These are phyloP conservation scores for Lepidostoma basale DNA, from an alignment of 1,140 invertebrate genomes.

Conservation along the genomic window DNA sequence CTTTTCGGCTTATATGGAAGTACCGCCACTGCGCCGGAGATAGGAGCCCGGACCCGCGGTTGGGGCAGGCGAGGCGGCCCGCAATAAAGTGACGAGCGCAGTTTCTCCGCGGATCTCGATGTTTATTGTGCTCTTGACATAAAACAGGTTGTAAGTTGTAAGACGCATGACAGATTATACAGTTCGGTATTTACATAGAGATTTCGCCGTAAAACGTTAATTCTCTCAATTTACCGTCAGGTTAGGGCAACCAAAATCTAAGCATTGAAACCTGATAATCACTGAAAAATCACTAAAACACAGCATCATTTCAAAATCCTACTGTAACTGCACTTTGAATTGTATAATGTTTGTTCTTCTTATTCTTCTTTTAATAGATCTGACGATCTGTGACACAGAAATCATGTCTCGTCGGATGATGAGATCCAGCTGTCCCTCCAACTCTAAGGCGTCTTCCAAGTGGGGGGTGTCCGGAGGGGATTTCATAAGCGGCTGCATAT, in stretches of 20 bases:
- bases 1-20: too few relatives aligned
- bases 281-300: background rate
- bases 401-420: too few relatives aligned
- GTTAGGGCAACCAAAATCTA: background rate
- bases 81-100: background rate
- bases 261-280: background rate
- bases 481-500: too few relatives aligned
- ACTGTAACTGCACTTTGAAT: background rate
- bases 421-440: too few relatives aligned
- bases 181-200: slow-evolving; percentile 29
- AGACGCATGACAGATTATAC: slow-evolving; percentile 24
- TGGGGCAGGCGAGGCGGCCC: too few relatives aligned
- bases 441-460: too few relatives aligned
- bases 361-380: too few relatives aligned
- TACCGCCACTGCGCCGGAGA: too few relatives aligned
- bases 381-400: too few relatives aligned
- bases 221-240: background rate
- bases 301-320: background rate
- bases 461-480: too few relatives aligned
- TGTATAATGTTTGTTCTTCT: too few relatives aligned
- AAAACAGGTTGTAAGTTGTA: slow-evolving; percentile 32
- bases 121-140: slow-evolving; percentile 40
- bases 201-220: slow-evolving; percentile 23
- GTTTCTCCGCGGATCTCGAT: slow-evolving; percentile 22
- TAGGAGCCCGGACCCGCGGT: too few relatives aligned